Conservation (phyloP, 1,140 invertebrate genomes). For the Orchesella cincta region DNA sequence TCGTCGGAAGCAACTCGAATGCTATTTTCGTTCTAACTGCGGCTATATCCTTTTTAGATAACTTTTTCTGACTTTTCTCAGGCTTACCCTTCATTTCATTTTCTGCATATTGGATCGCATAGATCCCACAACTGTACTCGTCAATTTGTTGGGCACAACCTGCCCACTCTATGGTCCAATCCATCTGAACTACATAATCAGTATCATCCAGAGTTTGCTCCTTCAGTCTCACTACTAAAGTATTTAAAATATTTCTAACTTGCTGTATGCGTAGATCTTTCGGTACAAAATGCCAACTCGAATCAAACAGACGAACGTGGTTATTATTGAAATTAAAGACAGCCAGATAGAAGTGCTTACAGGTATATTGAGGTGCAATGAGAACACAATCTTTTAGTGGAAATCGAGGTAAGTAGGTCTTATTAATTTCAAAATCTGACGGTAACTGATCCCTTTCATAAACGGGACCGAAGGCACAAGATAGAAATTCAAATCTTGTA, state of each 20-base stretch:
- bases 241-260: not conserved
- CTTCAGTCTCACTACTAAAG: too few relatives aligned
- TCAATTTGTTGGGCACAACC: constrained; percentile 8
- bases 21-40: not conserved
- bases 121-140: not conserved
- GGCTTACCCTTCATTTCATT: not conserved
- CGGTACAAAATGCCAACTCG: not conserved
- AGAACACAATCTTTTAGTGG: not conserved
- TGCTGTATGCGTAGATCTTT: not conserved
- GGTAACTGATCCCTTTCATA: not conserved
- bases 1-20: not conserved
- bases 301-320: not conserved
- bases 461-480: not conserved
- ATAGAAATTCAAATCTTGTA: not conserved
- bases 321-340: not conserved
- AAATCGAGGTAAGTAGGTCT: not conserved
- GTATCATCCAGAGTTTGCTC: not conserved
- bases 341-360: not conserved
- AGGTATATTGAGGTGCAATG: not conserved
- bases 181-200: not conserved
- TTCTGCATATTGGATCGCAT: not conserved
- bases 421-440: not conserved
- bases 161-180: too few relatives aligned
- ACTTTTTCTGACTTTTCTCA: not conserved
- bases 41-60: not conserved